phyloP scores from a whole-genome alignment of 2,888 invertebrate genomes.

The Elysia crispata region DNA sequence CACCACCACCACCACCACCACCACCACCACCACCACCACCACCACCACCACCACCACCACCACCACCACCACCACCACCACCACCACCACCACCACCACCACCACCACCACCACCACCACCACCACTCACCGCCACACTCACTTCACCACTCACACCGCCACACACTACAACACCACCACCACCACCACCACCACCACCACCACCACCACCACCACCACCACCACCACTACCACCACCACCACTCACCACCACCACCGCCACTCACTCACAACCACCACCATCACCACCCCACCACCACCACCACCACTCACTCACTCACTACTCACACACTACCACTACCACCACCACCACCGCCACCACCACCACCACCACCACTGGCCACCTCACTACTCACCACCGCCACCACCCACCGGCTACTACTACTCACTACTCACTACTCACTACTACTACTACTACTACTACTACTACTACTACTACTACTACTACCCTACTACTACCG shows the following conservation, averaged over 20 bases:
- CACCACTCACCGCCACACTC: conserved; percentile 54
- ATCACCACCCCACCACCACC: no score
- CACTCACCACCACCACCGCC: no score
- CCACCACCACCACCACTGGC: conserved; percentile 61
- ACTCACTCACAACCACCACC: no score
- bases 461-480: not conserved
- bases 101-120: conserved; percentile 56
- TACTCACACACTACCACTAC: conserved; percentile 64
- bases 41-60: no score
- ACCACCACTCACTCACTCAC: no score
- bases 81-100: conserved; percentile 48
- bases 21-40: no score
- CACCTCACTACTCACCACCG: conserved; percentile 59
- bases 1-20: no score
- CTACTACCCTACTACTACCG: no score
- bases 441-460: conserved; percentile 60
- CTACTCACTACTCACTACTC: no score
- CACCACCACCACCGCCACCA: conserved; percentile 65
- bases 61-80: no score
- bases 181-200: conserved; percentile 63
- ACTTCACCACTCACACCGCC: conserved; percentile 50
- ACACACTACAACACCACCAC: conserved; percentile 44
- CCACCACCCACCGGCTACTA: conserved; percentile 62
- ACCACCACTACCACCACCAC: conserved; percentile 61
- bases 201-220: conserved; percentile 67